Percentiles rank a stretch among this genome's conserved stretches.
These are phyloP conservation scores for Drosophila trapezifrons DNA, from an alignment of 1,140 invertebrate species.

Conservation along the genomic window DNA sequence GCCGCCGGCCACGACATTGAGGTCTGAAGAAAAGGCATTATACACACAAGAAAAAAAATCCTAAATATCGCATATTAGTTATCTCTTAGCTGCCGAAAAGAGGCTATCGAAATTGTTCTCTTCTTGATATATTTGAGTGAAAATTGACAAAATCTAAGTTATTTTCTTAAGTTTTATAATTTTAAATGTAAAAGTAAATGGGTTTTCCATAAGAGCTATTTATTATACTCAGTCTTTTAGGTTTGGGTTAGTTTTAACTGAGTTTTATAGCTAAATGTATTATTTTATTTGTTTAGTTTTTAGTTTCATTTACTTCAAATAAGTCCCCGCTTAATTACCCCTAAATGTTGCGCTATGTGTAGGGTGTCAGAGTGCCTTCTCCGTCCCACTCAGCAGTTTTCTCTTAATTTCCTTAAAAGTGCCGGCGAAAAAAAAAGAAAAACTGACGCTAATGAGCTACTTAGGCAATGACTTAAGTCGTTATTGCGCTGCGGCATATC, in stretches of 20 bases:
- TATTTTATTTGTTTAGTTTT: neutral
- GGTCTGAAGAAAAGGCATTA: constrained; percentile 18
- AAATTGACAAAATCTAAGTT: no score
- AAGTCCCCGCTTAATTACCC: neutral
- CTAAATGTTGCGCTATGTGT: neutral
- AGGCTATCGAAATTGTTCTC: no score
- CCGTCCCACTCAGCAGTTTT: constrained; percentile 12
- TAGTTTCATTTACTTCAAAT: no score
- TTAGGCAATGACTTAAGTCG: constrained; percentile 78
- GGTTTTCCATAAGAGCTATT: neutral
- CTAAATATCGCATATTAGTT: neutral
- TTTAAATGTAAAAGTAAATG: neutral
- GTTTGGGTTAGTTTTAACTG: neutral
- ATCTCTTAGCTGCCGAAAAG: neutral
- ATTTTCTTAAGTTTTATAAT: neutral
- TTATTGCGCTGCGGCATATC: constrained; percentile 65
- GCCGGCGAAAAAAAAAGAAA: constrained; percentile 35
- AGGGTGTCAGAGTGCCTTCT: neutral
- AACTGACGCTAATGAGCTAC: constrained; percentile 79
- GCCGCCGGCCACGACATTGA: constrained; percentile 60
- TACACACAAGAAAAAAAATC: neutral
- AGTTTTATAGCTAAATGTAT: no score
- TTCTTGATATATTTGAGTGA: neutral
- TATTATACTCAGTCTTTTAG: neutral
- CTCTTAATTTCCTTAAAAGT: constrained; percentile 60